A percentile compares a stretch with the other conserved stretches of the same genome.
Evolutionary conservation across 2,797 vertebrate genomes (phyloP).

Genomic region (Darevskia mixta): DNA sequence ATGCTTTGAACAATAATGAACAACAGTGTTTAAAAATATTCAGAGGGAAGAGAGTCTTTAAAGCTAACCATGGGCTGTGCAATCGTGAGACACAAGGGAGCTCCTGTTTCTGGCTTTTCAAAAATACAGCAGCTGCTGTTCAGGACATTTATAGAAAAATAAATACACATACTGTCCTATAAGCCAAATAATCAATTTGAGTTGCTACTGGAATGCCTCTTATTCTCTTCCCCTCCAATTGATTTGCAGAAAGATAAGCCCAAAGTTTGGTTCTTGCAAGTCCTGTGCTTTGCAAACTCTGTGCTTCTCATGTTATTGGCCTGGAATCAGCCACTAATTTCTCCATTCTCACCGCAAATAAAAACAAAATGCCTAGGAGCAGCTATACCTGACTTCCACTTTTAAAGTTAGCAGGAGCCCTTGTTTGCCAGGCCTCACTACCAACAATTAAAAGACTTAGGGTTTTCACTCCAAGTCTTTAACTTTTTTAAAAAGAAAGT

Average conservation of each 20-base stretch:
- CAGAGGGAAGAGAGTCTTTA: background rate
- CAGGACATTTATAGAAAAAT: background rate
- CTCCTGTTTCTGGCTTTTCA: background rate
- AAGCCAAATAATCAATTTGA: background rate
- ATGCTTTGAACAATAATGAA: background rate
- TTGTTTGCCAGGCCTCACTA: background rate
- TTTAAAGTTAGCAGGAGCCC: background rate
- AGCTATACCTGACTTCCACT: background rate
- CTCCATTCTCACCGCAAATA: conserved; percentile 18
- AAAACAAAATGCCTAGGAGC: conserved; percentile 20
- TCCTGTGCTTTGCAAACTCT: background rate
- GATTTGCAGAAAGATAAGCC: background rate
- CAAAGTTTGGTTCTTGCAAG: background rate
- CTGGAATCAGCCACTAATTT: conserved; percentile 5
- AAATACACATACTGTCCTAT: background rate
- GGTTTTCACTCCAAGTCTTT: background rate
- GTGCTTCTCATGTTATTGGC: background rate
- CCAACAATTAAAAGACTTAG: conserved; percentile 17
- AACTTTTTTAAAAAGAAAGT: background rate
- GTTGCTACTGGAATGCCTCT: background rate
- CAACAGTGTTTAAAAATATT: background rate
- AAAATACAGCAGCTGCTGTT: background rate
- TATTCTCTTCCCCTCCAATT: background rate
- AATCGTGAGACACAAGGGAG: background rate
- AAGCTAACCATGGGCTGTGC: conserved; percentile 7